phyloP scores from a whole-genome alignment of 2,113 vertebrate species.

The Brachyhypopomus occidentalis region DNA sequence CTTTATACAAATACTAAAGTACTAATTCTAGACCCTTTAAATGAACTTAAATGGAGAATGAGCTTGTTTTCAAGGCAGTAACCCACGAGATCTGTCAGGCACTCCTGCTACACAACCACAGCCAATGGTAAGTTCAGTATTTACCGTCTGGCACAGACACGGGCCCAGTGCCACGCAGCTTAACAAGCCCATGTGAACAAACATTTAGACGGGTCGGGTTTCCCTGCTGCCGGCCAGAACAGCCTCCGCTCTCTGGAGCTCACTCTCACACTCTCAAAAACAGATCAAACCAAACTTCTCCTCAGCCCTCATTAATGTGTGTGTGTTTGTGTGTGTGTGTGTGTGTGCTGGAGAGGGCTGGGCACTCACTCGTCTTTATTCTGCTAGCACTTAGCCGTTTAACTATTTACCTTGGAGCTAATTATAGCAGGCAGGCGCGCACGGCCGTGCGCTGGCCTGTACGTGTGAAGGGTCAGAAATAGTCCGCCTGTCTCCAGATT shows the following conservation, averaged over 20 bases:
- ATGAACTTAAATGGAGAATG: not conserved
- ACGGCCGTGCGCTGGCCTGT: constrained; percentile 75
- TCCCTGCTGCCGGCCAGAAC: constrained; percentile 57
- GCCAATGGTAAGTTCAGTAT: constrained; percentile 26
- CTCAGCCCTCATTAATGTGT: not conserved
- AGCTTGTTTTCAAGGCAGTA: not conserved
- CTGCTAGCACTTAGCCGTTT: constrained; percentile 68
- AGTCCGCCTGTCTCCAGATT: constrained; percentile 94
- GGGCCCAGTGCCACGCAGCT: constrained; percentile 58
- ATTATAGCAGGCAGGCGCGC: constrained; percentile 77
- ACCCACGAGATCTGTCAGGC: not conserved
- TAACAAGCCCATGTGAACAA: constrained; percentile 65
- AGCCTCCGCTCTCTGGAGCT: constrained; percentile 11
- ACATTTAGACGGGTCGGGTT: constrained; percentile 62
- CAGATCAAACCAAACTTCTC: too few relatives aligned
- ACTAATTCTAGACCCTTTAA: not conserved
- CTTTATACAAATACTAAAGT: too few relatives aligned
- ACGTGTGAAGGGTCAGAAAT: constrained; percentile 95
- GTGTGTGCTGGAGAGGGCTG: constrained; percentile 40
- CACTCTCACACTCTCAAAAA: too few relatives aligned
- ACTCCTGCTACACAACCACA: too few relatives aligned
- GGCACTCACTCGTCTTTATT: constrained; percentile 65
- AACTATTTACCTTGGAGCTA: constrained; percentile 77
- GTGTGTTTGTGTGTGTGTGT: not conserved
- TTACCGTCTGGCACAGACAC: constrained; percentile 47